Evolutionary conservation across 2,888 invertebrate genomes (phyloP).

Genomic region (Drosophila pseudotakahashii): DNA sequence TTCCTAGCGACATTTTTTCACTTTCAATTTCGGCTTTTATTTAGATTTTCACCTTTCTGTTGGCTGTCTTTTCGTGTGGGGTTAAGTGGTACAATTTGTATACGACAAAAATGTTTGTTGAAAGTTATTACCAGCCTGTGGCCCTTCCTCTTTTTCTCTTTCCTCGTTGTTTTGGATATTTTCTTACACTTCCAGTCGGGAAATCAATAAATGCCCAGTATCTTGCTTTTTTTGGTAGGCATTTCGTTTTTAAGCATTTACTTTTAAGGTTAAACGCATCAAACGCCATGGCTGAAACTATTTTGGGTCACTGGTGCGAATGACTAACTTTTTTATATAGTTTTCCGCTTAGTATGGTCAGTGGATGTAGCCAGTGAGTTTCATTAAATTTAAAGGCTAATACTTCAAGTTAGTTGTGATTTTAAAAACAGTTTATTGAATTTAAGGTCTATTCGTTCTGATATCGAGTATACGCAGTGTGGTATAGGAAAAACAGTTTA

Average conservation of each 20-base stretch:
- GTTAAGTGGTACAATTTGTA: constrained; percentile 48
- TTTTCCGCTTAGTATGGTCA: neutral
- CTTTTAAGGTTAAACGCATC: constrained; percentile 9
- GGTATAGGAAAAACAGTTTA: too few species aligned
- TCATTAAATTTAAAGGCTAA: neutral
- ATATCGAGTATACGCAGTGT: neutral
- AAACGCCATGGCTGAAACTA: constrained; percentile 14
- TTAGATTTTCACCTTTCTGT: constrained; percentile 40
- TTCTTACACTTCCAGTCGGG: constrained; percentile 29
- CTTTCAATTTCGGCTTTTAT: constrained; percentile 31
- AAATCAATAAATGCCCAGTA: constrained; percentile 61
- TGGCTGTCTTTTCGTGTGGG: constrained; percentile 17
- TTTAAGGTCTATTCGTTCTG: neutral
- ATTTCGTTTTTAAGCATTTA: constrained; percentile 1
- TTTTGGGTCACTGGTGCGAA: constrained; percentile 67
- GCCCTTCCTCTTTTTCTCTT: constrained; percentile 14
- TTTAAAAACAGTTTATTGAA: too few species aligned
- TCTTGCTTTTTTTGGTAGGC: constrained; percentile 32
- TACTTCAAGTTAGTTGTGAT: too few species aligned
- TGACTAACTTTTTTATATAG: constrained; percentile 43
- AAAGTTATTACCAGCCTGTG: constrained; percentile 26
- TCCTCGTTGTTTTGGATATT: constrained; percentile 5
- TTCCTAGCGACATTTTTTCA: constrained; percentile 32
- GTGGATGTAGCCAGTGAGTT: constrained; percentile 8
- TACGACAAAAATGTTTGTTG: constrained; percentile 24